phyloP scores from a whole-genome alignment of 2,888 invertebrate genomes.

The Scaptomyza polygonia region DNA sequence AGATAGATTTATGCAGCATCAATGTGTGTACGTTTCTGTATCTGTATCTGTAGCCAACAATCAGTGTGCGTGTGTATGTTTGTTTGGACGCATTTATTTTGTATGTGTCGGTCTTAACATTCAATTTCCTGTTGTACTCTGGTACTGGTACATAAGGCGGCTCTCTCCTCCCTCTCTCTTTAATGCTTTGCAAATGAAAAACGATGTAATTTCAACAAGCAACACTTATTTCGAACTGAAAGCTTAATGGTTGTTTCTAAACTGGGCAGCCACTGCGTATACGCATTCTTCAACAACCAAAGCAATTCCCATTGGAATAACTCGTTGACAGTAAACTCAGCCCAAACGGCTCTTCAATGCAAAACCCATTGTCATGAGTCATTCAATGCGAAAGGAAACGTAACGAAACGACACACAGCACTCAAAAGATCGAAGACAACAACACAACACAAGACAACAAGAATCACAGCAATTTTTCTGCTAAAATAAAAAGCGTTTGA shows the following conservation, averaged over 20 bases:
- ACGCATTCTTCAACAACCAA: conserved; percentile 53
- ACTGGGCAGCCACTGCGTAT: conserved; percentile 53
- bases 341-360: conserved; percentile 41
- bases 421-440: conserved; percentile 35
- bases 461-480: conserved; percentile 32
- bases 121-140: conserved; percentile 62
- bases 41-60: conserved; percentile 40
- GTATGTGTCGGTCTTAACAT: conserved; percentile 60
- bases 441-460: conserved; percentile 14
- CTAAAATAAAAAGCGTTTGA: conserved; percentile 11
- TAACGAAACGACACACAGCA: conserved; percentile 45
- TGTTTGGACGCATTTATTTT: conserved; percentile 37
- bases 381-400: conserved; percentile 42
- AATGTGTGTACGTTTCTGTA: conserved; percentile 19
- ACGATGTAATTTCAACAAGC: conserved; percentile 36
- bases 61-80: conserved; percentile 24
- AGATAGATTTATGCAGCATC: conserved; percentile 69
- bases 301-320: conserved; percentile 39
- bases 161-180: conserved; percentile 1
- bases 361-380: conserved; percentile 60
- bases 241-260: conserved; percentile 19
- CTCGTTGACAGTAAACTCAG: conserved; percentile 6
- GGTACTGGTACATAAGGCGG: conserved; percentile 17
- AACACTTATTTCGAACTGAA: conserved; percentile 25
- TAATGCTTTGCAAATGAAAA: conserved; percentile 22